Percentiles rank a stretch among this genome's conserved stretches.
phyloP scores from a whole-genome alignment of 2,797 vertebrate species.

The Lacerta viridis region DNA sequence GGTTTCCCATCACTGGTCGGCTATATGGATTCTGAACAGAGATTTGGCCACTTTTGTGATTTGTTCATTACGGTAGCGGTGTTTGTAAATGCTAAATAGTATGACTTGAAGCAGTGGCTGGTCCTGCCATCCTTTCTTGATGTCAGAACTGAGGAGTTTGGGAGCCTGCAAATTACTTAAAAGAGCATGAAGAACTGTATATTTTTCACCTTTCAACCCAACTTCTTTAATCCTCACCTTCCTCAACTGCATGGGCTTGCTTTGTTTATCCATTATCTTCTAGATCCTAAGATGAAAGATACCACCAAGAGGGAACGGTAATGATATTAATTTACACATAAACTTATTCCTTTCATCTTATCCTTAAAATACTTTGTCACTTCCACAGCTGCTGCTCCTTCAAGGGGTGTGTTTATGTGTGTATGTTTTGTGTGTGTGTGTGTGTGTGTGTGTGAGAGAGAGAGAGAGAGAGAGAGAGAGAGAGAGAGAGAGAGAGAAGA shows the following conservation, averaged over 20 bases:
- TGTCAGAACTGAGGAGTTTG: not conserved
- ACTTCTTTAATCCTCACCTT: not conserved
- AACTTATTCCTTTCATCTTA: conserved; percentile 31
- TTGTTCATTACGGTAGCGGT: not conserved
- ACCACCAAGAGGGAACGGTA: rapidly evolving
- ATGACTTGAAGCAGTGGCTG: not conserved
- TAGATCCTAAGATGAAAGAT: conserved; percentile 13
- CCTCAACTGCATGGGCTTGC: not conserved
- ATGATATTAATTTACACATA: conserved; percentile 62
- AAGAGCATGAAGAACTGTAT: not conserved
- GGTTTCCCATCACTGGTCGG: too few relatives aligned
- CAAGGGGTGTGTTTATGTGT: not conserved
- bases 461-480: too few relatives aligned
- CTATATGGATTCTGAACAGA: not conserved
- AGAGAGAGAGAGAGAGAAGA: too few relatives aligned
- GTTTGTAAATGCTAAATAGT: not conserved
- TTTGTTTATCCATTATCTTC: conserved; percentile 13
- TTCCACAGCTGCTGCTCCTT: conserved; percentile 40
- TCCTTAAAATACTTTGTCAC: conserved; percentile 48
- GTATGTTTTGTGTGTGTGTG: not conserved
- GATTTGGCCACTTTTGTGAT: not conserved
- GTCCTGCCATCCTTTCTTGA: not conserved
- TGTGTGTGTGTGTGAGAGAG: too few relatives aligned
- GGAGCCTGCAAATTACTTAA: not conserved
- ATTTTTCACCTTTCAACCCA: not conserved